Evolutionary conservation across 2,113 vertebrate genomes (phyloP).

Genomic region (Shinisaurus crocodilurus): DNA sequence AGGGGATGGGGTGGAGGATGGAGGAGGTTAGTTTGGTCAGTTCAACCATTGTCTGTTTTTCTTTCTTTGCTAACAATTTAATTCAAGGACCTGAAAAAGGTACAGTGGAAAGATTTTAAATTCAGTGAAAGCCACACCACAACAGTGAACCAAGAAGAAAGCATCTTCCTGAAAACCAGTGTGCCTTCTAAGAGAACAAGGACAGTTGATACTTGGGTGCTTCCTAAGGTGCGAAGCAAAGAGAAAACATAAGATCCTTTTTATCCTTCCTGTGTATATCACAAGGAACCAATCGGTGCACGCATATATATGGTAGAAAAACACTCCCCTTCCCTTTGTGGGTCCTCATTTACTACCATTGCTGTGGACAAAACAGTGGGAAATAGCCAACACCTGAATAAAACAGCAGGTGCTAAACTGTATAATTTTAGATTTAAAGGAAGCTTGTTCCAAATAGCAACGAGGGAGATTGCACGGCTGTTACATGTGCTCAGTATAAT

Average conservation of each 20-base stretch:
- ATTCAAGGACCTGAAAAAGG: not conserved
- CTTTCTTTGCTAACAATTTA: not conserved
- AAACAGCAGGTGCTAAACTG: constrained; percentile 39
- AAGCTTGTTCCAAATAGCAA: not conserved
- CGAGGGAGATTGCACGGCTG: constrained; percentile 26
- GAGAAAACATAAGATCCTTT: constrained; percentile 22
- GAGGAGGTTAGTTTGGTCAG: not conserved
- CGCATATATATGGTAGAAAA: not conserved
- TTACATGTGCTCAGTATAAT: constrained; percentile 40
- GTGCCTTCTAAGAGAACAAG: not conserved
- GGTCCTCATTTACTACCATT: constrained; percentile 33
- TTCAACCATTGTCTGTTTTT: not conserved
- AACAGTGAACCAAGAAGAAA: not conserved
- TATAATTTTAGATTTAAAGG: constrained; percentile 49
- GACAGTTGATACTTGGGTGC: not conserved
- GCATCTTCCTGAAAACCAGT: not conserved
- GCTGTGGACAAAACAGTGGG: constrained; percentile 9
- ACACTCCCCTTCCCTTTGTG: not conserved
- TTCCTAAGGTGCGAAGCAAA: not conserved
- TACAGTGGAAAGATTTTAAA: not conserved
- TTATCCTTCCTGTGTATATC: not conserved
- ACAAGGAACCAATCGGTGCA: not conserved
- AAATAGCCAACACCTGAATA: constrained; percentile 35
- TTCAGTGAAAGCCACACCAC: not conserved
- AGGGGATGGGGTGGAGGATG: too few relatives aligned